Evolutionary conservation across 1,140 invertebrate species (phyloP).

Genomic region (Tachypleus tridentatus): DNA sequence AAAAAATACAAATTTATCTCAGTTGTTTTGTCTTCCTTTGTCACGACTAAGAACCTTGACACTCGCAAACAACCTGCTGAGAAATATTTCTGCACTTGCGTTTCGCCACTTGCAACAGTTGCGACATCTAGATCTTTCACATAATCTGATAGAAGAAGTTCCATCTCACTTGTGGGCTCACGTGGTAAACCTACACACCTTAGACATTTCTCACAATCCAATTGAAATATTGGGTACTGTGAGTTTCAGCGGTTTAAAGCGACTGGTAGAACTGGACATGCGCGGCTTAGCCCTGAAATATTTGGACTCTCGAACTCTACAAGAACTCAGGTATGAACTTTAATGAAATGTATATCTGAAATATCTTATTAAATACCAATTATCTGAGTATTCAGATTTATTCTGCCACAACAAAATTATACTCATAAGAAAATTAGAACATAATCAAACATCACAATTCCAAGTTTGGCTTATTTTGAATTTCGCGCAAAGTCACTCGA

Average conservation of each 20-base stretch:
- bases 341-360: too few species aligned
- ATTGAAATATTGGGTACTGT: slow-evolving; percentile 19
- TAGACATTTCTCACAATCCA: slow-evolving; percentile 22
- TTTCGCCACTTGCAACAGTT: slow-evolving; percentile 8
- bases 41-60: slow-evolving; percentile 15
- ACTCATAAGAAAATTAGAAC: too few species aligned
- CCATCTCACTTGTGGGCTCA: slow-evolving; percentile 22
- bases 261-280: slow-evolving; percentile 22
- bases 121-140: slow-evolving; percentile 20
- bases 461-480: too few species aligned
- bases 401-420: too few species aligned
- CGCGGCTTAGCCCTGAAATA: slow-evolving; percentile 21
- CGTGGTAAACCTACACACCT: slow-evolving; percentile 9
- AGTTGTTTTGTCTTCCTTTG: slow-evolving; percentile 13
- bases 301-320: slow-evolving; percentile 22
- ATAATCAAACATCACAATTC: too few species aligned
- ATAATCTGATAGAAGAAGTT: slow-evolving; percentile 22
- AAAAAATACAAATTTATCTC: slow-evolving; percentile 9
- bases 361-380: too few species aligned
- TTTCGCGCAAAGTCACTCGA: too few species aligned
- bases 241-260: slow-evolving; percentile 19
- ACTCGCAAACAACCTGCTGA: slow-evolving; percentile 18
- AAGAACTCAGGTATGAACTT: slow-evolving; percentile 18
- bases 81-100: slow-evolving; percentile 13
- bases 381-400: too few species aligned